Conservation (phyloP, 2,888 invertebrate species). For the Stenchaetothrips biformis region DNA sequence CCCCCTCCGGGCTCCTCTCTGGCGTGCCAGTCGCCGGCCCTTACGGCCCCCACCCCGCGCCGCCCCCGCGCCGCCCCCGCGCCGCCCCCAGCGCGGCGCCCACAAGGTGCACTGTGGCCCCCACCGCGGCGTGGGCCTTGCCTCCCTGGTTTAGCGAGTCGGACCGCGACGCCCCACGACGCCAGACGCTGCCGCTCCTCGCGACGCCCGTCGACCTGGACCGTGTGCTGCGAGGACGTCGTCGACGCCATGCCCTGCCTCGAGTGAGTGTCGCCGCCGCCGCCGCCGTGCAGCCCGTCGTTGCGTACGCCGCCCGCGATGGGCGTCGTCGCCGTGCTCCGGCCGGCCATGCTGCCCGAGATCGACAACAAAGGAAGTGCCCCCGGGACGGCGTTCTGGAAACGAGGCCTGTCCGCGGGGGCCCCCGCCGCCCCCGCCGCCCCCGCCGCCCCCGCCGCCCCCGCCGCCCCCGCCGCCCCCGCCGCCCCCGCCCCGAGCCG, state of each 20-base stretch:
- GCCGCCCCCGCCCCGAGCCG: neutral
- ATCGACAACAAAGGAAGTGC: conserved; percentile 6
- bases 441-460: conserved; percentile 39
- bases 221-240: neutral
- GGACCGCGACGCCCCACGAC: neutral
- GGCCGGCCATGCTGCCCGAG: neutral
- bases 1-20: neutral
- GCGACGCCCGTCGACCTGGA: neutral
- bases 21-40: conserved; percentile 21
- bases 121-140: neutral
- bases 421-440: conserved; percentile 36
- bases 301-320: neutral
- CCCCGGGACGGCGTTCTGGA: conserved; percentile 5
- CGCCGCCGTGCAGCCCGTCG: neutral
- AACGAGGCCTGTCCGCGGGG: conserved; percentile 35
- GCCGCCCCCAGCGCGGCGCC: neutral
- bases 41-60: conserved; percentile 1
- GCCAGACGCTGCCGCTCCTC: conserved; percentile 26
- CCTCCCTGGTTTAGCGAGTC: neutral
- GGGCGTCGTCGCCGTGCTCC: neutral
- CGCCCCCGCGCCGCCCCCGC: neutral
- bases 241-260: neutral
- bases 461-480: neutral
- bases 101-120: neutral
- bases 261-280: neutral